Conservation (phyloP, 2,888 invertebrate species). For the Pelosia muscerda region DNA sequence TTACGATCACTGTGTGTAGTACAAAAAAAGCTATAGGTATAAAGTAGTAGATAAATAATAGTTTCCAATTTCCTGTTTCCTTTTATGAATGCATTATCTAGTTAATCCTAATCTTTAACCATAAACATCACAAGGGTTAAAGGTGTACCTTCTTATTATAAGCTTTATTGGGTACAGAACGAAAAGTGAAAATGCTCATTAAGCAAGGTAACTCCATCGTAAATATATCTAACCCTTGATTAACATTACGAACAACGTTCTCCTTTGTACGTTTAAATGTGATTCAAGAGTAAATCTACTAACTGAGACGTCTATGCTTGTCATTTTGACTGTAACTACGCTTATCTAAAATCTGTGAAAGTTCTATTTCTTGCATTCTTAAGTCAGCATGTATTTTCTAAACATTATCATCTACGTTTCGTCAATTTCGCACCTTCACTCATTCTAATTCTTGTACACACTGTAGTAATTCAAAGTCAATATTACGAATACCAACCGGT, state of each 20-base stretch:
- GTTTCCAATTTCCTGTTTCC: slow-evolving; percentile 2
- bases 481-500: slow-evolving; percentile 37
- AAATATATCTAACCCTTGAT: slow-evolving; percentile 42
- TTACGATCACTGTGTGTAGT: not conserved
- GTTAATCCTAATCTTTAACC: slow-evolving; percentile 39
- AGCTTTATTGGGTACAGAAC: slow-evolving; percentile 28
- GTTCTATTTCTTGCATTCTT: slow-evolving; percentile 49
- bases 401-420: slow-evolving; percentile 50
- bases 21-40: too few relatives aligned
- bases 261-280: slow-evolving; percentile 31
- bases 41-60: not conserved
- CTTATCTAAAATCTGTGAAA: slow-evolving; percentile 64
- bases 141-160: slow-evolving; percentile 26
- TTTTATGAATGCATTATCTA: slow-evolving; percentile 21
- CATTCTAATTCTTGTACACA: slow-evolving; percentile 31
- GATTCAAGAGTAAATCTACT: slow-evolving; percentile 29
- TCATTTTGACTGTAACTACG: slow-evolving; percentile 58
- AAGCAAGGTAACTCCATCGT: slow-evolving; percentile 32
- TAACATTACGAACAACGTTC: slow-evolving; percentile 32
- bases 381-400: slow-evolving; percentile 54
- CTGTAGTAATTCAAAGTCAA: slow-evolving; percentile 36
- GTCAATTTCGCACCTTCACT: slow-evolving; percentile 50
- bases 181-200: slow-evolving; percentile 44
- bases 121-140: slow-evolving; percentile 31
- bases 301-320: slow-evolving; percentile 56